Base-by-base conservation (phyloP, 2,113 vertebrate species). In the Sprattus sprattus region DNA sequence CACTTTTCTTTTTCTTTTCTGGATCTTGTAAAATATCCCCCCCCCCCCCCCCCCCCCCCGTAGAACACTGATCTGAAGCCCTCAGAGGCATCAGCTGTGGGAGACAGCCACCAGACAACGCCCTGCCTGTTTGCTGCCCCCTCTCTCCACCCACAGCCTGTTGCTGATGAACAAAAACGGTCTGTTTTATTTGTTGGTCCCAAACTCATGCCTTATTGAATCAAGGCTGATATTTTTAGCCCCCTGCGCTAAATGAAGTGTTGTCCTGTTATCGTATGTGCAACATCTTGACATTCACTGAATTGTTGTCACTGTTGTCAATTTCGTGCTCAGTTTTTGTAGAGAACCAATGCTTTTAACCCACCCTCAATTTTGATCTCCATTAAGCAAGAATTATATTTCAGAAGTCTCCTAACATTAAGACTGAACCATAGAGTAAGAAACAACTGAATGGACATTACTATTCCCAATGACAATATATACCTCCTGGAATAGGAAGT, bases 181-280 rank as follows among this genome's bases (percentile, higher is more conserved):
- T 32, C 71, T 78, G 71, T 78, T 78, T 28, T 78, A 39, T 3
- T 16, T 10, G 64, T 32, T 44, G 11, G 28, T 2, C 71, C 28
- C 64, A 25, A 78, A 78, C 71, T 32, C 71, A 9, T 32, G 25
- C 28, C 15, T 16, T 11, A 32, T 32, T 78, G 28, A 78, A 78
- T 39, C 32, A 13, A 78, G 71, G 71, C 71, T 78, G 71, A 78
- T 78, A 78, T 78, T 78, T 78, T 78, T 78, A 15, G 28, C 71
- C 32, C 1, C 10, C 25, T 39, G 28, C 39, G 32, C 28, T 16
- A 78, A 78, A 78, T 32, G 71, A 16, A 44, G 15, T 78, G 13
- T 1, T 78, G 39, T 78, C 15, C 71, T 78, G 9, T 78, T 78
- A 78, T 78, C 71, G 39, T 78, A 15, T 78, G 71, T 78, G 71